Conservation (phyloP, 2,797 vertebrate species). For the Bryconaethiops microstoma region DNA sequence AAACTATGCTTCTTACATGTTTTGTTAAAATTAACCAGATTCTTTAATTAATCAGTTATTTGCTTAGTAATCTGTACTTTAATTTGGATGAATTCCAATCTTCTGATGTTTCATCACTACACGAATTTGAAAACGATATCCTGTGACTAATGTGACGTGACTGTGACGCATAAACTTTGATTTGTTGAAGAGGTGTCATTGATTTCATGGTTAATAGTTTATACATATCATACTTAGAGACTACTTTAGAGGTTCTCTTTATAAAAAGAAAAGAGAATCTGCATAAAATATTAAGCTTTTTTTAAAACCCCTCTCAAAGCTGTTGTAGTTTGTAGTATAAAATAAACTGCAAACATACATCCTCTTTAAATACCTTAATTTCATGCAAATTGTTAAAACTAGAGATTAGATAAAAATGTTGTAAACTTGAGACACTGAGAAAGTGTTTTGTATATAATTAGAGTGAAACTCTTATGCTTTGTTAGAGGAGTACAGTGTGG, state of each 20-base stretch:
- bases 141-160: neutral
- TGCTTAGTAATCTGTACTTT: neutral
- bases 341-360: slow-evolving; percentile 52
- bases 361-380: slow-evolving; percentile 46
- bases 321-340: slow-evolving; percentile 37
- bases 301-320: slow-evolving; percentile 23
- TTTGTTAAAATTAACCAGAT: neutral
- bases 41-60: neutral
- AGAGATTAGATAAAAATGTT: slow-evolving; percentile 48
- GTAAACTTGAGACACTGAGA: slow-evolving; percentile 48
- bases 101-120: neutral
- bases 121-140: neutral
- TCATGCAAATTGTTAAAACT: slow-evolving; percentile 57
- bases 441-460: slow-evolving; percentile 35
- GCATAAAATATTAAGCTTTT: slow-evolving; percentile 50
- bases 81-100: neutral
- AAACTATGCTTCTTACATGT: neutral
- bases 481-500: slow-evolving; percentile 26
- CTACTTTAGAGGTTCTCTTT: slow-evolving; percentile 39
- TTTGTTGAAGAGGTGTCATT: slow-evolving; percentile 29
- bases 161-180: slow-evolving; percentile 8
- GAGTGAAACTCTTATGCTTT: slow-evolving; percentile 27
- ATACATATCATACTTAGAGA: slow-evolving; percentile 39
- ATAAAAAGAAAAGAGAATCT: slow-evolving; percentile 35
- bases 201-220: slow-evolving; percentile 29